phyloP scores from a whole-genome alignment of 2,888 invertebrate species.

The Morpho achilles region DNA sequence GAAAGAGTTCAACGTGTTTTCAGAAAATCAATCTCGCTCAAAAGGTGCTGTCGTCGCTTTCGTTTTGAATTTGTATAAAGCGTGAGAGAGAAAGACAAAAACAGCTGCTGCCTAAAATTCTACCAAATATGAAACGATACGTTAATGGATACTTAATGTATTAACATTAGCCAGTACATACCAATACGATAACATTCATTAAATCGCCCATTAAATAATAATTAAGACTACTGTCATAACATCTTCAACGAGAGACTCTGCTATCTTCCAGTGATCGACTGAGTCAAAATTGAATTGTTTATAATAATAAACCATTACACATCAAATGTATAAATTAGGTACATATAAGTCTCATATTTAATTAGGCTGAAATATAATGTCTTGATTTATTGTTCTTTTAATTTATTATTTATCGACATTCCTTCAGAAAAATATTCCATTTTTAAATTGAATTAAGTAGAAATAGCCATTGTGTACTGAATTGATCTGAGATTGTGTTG shows the following conservation, averaged over 20 bases:
- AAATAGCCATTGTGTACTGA: background rate
- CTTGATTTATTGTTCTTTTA: too few species aligned
- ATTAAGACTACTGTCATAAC: background rate
- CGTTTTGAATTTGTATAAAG: constrained; percentile 24
- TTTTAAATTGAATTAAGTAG: constrained; percentile 5
- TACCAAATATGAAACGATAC: constrained; percentile 19
- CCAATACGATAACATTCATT: constrained; percentile 3
- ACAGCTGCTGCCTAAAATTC: constrained; percentile 19
- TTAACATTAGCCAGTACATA: constrained; percentile 12
- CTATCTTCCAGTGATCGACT: background rate
- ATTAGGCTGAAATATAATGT: background rate
- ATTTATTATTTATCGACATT: background rate
- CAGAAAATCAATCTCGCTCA: constrained; percentile 26
- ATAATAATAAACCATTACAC: background rate
- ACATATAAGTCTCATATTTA: background rate
- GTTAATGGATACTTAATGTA: constrained; percentile 21
- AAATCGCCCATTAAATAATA: background rate
- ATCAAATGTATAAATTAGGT: background rate
- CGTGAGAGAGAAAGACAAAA: constrained; percentile 23
- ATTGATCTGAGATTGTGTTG: constrained; percentile 5
- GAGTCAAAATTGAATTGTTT: background rate
- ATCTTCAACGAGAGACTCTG: background rate
- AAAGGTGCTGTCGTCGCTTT: constrained; percentile 23
- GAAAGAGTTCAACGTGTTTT: constrained; percentile 8
- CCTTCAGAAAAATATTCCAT: background rate